Conservation (phyloP, 2,888 invertebrate species). For the Euplexia lucipara region DNA sequence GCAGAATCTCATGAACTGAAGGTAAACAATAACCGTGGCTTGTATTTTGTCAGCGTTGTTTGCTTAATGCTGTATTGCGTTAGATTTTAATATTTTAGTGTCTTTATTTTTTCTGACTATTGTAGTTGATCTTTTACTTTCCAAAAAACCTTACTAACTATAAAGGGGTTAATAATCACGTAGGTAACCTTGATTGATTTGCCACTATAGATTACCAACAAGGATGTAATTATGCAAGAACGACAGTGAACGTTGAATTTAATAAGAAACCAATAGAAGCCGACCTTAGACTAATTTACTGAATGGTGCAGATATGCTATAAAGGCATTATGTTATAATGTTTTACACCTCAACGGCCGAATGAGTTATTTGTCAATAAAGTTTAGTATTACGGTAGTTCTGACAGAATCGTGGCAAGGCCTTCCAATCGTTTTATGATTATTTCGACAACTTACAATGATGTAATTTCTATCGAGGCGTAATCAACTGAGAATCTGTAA, state of each 20-base stretch:
- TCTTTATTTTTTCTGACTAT: too few species aligned
- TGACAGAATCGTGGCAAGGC: conserved; percentile 50
- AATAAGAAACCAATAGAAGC: conserved; percentile 62
- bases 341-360: conserved; percentile 32
- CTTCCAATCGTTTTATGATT: conserved; percentile 35
- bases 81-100: too few species aligned
- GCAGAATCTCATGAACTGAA: too few species aligned
- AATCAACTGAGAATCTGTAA: conserved; percentile 4
- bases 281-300: conserved; percentile 55
- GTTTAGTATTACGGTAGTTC: conserved; percentile 10
- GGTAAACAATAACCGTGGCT: too few species aligned
- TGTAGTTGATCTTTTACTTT: too few species aligned
- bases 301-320: conserved; percentile 40
- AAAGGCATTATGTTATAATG: conserved; percentile 19
- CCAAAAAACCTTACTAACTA: too few species aligned
- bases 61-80: too few species aligned
- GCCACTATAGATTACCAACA: conserved; percentile 50
- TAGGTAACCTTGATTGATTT: conserved; percentile 35
- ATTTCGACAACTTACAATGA: conserved; percentile 27
- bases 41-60: too few species aligned
- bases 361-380: conserved; percentile 38
- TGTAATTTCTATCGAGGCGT: conserved; percentile 7
- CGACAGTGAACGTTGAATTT: conserved; percentile 71
- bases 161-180: background rate
- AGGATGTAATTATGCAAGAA: conserved; percentile 77